Evolutionary conservation across 1,140 invertebrate genomes (phyloP).

Genomic region (Ridgeia piscesae): DNA sequence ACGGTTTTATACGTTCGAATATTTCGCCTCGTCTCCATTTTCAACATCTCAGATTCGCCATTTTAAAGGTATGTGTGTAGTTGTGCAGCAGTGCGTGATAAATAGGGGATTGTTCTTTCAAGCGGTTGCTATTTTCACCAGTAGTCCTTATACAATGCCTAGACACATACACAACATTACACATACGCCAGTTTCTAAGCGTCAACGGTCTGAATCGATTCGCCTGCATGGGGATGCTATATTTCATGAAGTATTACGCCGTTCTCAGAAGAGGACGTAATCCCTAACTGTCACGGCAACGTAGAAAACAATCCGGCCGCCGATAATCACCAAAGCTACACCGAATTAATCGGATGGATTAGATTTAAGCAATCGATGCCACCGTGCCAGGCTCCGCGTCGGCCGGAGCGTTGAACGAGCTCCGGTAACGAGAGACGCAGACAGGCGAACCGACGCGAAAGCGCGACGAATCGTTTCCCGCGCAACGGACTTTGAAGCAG

Average conservation of each 20-base stretch:
- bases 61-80: too few species aligned
- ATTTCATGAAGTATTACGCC: background rate
- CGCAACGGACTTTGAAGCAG: background rate
- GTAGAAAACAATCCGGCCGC: background rate
- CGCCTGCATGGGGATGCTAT: background rate
- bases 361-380: background rate
- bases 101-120: background rate
- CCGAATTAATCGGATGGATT: background rate
- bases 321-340: background rate
- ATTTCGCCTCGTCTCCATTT: too few species aligned
- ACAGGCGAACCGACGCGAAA: background rate
- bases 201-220: background rate
- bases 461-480: background rate
- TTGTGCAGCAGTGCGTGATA: background rate
- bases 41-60: too few species aligned
- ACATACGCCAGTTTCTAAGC: background rate
- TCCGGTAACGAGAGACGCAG: background rate
- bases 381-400: background rate
- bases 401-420: background rate
- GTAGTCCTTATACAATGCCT: background rate
- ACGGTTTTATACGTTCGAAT: too few species aligned
- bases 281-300: background rate
- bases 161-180: background rate
- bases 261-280: background rate
- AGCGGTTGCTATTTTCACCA: too few species aligned